Conservation (phyloP, 2,888 invertebrate genomes). For the Exephanes ischioxanthus region DNA sequence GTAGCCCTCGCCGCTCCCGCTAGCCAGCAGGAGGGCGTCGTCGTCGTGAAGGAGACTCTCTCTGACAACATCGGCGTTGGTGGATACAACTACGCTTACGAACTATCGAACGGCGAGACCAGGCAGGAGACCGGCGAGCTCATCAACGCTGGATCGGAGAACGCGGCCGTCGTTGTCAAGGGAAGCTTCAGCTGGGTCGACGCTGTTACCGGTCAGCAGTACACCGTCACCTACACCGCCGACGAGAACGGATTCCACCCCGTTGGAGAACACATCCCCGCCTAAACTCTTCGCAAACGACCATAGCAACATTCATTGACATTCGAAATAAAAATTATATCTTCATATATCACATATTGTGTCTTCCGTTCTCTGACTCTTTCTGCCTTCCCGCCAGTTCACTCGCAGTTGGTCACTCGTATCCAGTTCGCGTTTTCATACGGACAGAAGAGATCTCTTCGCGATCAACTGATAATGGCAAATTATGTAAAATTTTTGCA, state of each 20-base stretch:
- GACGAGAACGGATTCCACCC: slow-evolving; percentile 78
- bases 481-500: too few relatives aligned
- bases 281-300: slow-evolving; percentile 44
- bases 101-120: slow-evolving; percentile 75
- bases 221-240: slow-evolving; percentile 76
- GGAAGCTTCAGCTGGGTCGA: slow-evolving; percentile 78
- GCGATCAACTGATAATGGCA: too few relatives aligned
- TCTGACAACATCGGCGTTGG: slow-evolving; percentile 78
- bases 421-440: too few relatives aligned
- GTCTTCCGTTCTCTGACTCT: too few relatives aligned
- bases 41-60: slow-evolving; percentile 74
- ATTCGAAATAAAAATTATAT: slow-evolving; percentile 7
- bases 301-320: not conserved
- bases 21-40: slow-evolving; percentile 47
- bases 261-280: slow-evolving; percentile 74
- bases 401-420: too few relatives aligned
- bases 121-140: slow-evolving; percentile 75
- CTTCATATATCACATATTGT: not conserved
- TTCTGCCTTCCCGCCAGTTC: too few relatives aligned
- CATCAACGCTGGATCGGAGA: slow-evolving; percentile 69
- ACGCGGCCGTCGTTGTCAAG: slow-evolving; percentile 71
- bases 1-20: slow-evolving; percentile 73
- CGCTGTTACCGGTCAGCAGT: slow-evolving; percentile 72
- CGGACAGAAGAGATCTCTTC: too few relatives aligned
- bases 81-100: slow-evolving; percentile 75